These are phyloP conservation scores for Calosoma granatense DNA, from an alignment of 1,140 invertebrate species.

Conservation along the genomic window DNA sequence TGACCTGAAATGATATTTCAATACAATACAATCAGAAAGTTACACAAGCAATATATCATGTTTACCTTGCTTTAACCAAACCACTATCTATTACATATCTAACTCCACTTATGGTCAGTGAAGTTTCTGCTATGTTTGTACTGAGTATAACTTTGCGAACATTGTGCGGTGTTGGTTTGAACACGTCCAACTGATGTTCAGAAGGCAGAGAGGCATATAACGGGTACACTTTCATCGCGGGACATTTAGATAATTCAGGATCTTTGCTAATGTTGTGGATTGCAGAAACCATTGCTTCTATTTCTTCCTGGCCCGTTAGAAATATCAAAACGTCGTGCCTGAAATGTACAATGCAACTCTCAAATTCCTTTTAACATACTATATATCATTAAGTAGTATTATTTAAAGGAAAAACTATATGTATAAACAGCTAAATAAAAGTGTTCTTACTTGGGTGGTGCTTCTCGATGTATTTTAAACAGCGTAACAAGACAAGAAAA, in stretches of 20 bases:
- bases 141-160: constrained; percentile 82
- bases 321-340: constrained; percentile 93
- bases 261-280: constrained; percentile 65
- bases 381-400: constrained; percentile 9
- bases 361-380: constrained; percentile 10
- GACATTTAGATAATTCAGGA: constrained; percentile 38
- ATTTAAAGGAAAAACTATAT: not conserved
- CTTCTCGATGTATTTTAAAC: constrained; percentile 81
- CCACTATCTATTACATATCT: constrained; percentile 92
- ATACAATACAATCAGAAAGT: constrained; percentile 5
- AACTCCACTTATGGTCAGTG: constrained; percentile 90
- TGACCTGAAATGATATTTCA: constrained; percentile 37
- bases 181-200: constrained; percentile 67
- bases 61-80: constrained; percentile 77
- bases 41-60: constrained; percentile 7
- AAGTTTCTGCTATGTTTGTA: constrained; percentile 98
- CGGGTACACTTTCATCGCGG: constrained; percentile 59
- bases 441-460: constrained; percentile 69
- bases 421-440: constrained; percentile 5
- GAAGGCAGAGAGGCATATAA: constrained; percentile 75
- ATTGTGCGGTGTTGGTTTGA: constrained; percentile 52
- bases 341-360: constrained; percentile 29
- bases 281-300: constrained; percentile 73
- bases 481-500: constrained; percentile 72
- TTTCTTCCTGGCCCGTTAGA: constrained; percentile 97